phyloP scores from a whole-genome alignment of 2,797 vertebrate species.

The Enteromius trimaculatus region DNA sequence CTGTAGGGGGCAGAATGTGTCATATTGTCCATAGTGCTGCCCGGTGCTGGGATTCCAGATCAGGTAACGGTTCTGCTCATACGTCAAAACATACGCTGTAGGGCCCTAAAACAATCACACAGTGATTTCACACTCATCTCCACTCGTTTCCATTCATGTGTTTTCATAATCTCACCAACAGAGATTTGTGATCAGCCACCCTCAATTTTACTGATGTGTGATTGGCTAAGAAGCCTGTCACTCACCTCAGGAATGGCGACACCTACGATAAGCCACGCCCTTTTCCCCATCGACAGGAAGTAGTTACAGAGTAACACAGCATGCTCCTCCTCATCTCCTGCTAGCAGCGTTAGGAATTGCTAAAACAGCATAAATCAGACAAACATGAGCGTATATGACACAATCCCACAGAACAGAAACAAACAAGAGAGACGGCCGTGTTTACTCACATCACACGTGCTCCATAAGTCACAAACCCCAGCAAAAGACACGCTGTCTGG shows the following conservation, averaged over 20 bases:
- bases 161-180: neutral
- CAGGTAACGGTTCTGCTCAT: constrained; percentile 86
- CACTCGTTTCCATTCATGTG: neutral
- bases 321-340: constrained; percentile 95
- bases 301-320: constrained; percentile 94
- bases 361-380: constrained; percentile 63
- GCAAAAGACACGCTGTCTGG: constrained; percentile 90
- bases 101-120: constrained; percentile 79
- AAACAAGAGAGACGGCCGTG: neutral
- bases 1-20: constrained; percentile 95
- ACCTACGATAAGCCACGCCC: constrained; percentile 91
- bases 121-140: neutral
- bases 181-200: neutral
- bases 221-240: neutral
- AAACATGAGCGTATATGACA: neutral
- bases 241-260: constrained; percentile 93
- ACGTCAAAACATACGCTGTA: constrained; percentile 90
- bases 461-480: constrained; percentile 93
- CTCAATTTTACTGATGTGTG: neutral
- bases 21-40: constrained; percentile 89
- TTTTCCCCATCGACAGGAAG: constrained; percentile 92
- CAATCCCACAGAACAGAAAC: neutral
- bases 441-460: constrained; percentile 90
- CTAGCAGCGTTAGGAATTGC: constrained; percentile 95
- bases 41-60: constrained; percentile 96